Base-by-base conservation (phyloP, 2,888 invertebrate genomes). In the Lycophotia porphyrea region DNA sequence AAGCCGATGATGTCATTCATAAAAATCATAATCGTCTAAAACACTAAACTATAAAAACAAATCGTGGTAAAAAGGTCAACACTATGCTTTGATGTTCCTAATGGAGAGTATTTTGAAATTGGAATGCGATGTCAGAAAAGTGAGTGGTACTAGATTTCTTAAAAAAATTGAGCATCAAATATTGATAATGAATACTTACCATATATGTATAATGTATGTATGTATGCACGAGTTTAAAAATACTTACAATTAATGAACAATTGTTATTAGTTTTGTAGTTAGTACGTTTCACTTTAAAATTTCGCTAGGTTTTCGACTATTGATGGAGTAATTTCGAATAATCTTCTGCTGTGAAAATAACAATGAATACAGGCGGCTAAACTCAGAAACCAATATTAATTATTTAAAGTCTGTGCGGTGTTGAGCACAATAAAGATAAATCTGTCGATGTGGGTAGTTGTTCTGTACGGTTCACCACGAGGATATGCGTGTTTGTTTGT, bases 1-100 rank as follows among this genome's bases (percentile, higher is more conserved):
- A 84, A 70, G 58, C 36, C 58, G 49, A 79, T 88, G 88, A 86
- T 84, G 82, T 86, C 87, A 88, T 80, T 72, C 71, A 58, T 82
- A 68, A 66, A 76, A 83, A 82, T 44, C 65, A 71, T 76, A 83
- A 81, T 84, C 78, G 71, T 78, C 69, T 85, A 82, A 71, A 65
- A 73, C 58, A 74, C 65, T 61, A 66, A 68, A 69, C 58, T 60
- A 47, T 65, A 44, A 47, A 75, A 80, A 74, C 70, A 65, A 74
- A 69, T 74, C 64, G 61, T 34, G 31, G 47, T 39, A 66, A 80
- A 15, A 76, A 76, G 71, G 68, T 71, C 73, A 66, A 52, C n/a
- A 27, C 34, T 72, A 58, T 18, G 60, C 82, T 83, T 77, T 81
- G 71, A 81, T 77, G 67, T 71, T 49, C 27, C n/a, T 78, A 78